phyloP scores from a whole-genome alignment of 2,888 invertebrate species.

The Parnassius glacialis region DNA sequence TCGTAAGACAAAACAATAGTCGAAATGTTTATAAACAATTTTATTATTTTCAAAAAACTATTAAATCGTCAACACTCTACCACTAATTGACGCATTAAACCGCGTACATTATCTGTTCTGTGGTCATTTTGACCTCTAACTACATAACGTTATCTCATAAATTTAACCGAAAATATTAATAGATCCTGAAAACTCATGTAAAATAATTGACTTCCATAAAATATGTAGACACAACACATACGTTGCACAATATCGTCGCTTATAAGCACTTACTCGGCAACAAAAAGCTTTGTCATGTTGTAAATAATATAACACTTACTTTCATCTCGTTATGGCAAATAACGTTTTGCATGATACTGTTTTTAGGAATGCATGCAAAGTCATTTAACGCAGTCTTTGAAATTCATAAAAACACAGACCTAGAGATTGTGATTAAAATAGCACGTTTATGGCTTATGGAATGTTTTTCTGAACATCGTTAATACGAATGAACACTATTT shows the following conservation, averaged over 20 bases:
- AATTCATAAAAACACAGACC: background rate
- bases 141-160: too few species aligned
- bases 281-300: background rate
- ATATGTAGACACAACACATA: background rate
- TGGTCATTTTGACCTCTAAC: too few species aligned
- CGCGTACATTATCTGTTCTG: too few species aligned
- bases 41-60: too few species aligned
- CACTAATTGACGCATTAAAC: too few species aligned
- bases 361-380: slow-evolving; percentile 20
- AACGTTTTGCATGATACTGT: slow-evolving; percentile 19
- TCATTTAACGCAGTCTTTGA: slow-evolving; percentile 1
- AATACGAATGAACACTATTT: background rate
- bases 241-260: slow-evolving; percentile 38
- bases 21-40: too few species aligned
- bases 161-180: too few species aligned
- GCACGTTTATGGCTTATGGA: slow-evolving; percentile 11
- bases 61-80: too few species aligned
- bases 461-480: slow-evolving; percentile 6
- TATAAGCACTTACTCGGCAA: slow-evolving; percentile 17
- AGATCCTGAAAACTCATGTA: too few species aligned
- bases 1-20: too few species aligned
- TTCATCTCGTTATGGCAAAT: background rate
- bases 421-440: background rate
- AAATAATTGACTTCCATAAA: too few species aligned
- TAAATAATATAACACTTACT: slow-evolving; percentile 13